Evolutionary conservation across 2,797 vertebrate species (phyloP), one percentile per base, ranked within the genome.

Genomic region (Oreochromis mossambicus): DNA sequence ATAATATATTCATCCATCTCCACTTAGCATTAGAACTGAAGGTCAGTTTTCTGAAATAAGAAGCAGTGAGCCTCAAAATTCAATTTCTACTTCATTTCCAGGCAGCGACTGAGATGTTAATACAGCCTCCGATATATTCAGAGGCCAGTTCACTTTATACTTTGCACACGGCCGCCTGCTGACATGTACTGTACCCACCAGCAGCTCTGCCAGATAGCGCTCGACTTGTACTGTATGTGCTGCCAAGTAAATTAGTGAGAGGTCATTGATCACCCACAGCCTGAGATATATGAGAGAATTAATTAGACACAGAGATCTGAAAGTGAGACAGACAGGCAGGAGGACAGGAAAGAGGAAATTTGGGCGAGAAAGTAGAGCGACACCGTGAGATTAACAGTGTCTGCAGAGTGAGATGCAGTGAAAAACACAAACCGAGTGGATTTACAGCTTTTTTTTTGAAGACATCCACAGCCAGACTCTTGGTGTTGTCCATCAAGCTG

Each of bases 1-100:
- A 32, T n/a, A 83, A 79, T 84, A 80, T 88, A 91, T 89, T 91
- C 91, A 92, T 86, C 85, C 91, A 13, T 92, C 83, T 86, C 66
- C 81, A 91, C 82, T 92, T 85, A 93, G 58, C 29, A 41, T 80
- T 80, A 84, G 84, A 92, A 88, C 17, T 91, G 87, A 94, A 95
- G 92, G 94, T 95, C 94, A 91, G 80, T 73, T 52, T 80, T 52
- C 79, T 66, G 88, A 87, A 91, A 89, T 86, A 63, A 73, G 88
- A 91, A 83, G 82, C 56, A 79, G 55, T 76, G 61, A 32, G 79
- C 88, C 83, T 87, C 81, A 90, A 91, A 93, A 94, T 93, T 92
- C 93, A 93, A 95, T 95, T 92, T 90, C 89, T 86, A 84, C 87
- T 56, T 89, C 87, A 84, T 93, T 94, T 92, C 78, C 82, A 81